Conservation (phyloP, 2,888 invertebrate species). For the Mechanitis mazaeus region DNA sequence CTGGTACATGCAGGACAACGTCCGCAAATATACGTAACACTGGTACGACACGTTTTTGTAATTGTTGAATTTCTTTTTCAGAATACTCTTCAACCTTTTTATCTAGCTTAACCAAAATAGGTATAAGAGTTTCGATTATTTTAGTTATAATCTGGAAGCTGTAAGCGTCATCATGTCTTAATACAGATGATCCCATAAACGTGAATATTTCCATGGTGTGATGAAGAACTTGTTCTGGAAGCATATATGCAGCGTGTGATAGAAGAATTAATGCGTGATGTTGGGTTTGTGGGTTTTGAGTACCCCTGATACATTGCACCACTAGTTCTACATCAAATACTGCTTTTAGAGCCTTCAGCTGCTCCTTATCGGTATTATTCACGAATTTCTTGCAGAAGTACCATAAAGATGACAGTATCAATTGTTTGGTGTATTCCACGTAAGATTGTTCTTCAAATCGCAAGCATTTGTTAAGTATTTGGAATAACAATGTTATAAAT, state of each 20-base stretch:
- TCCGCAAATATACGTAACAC: conserved; percentile 93
- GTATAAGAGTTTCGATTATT: conserved; percentile 92
- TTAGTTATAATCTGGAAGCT: conserved; percentile 95
- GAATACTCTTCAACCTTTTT: conserved; percentile 53
- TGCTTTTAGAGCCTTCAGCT: conserved; percentile 64
- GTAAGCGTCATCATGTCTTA: conserved; percentile 95
- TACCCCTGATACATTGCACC: conserved; percentile 92
- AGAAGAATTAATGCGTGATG: conserved; percentile 93
- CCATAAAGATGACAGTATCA: conserved; percentile 86
- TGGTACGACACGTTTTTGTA: conserved; percentile 74
- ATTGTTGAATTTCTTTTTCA: conserved; percentile 54
- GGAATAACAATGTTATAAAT: conserved; percentile 86
- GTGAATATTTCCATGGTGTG: conserved; percentile 98
- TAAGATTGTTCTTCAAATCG: conserved; percentile 87
- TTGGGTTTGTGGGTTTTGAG: conserved; percentile 96
- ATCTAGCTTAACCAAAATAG: conserved; percentile 82
- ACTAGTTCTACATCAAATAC: conserved; percentile 84
- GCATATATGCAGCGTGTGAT: conserved; percentile 84
- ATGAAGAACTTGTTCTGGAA: conserved; percentile 90
- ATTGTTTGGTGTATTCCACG: conserved; percentile 92
- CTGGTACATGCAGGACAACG: conserved; percentile 93
- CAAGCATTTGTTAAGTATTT: conserved; percentile 85
- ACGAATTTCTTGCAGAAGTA: conserved; percentile 81
- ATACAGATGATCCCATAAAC: conserved; percentile 95
- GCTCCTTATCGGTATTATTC: conserved; percentile 54